Conservation (phyloP, 2,888 invertebrate species). For the Trichacis sp. region DNA sequence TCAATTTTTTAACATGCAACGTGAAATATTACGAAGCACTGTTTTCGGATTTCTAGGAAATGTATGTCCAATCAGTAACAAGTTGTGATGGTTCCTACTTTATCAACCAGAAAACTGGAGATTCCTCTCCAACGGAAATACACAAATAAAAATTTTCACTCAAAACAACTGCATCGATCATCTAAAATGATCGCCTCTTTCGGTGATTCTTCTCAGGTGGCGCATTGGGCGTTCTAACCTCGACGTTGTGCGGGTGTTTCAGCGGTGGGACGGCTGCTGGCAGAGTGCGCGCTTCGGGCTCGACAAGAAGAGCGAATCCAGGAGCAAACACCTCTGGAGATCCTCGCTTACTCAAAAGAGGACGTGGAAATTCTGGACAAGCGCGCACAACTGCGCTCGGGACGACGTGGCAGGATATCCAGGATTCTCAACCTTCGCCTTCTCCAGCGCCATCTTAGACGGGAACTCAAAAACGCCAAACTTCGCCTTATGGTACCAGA, state of each 20-base stretch:
- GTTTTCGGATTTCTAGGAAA: too few species aligned
- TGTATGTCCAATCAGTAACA: too few species aligned
- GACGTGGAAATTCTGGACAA: conserved; percentile 71
- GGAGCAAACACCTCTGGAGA: conserved; percentile 54
- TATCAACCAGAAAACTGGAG: too few species aligned
- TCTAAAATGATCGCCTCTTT: conserved; percentile 56
- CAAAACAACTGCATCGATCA: too few species aligned
- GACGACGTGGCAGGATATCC: conserved; percentile 68
- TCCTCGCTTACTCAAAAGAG: conserved; percentile 70
- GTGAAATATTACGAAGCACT: too few species aligned
- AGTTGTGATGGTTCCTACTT: too few species aligned
- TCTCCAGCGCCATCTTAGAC: conserved; percentile 70
- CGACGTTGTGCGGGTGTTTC: conserved; percentile 69
- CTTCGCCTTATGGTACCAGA: conserved; percentile 71
- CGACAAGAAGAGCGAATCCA: conserved; percentile 51
- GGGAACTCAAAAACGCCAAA: conserved; percentile 71
- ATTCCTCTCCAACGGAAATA: too few species aligned
- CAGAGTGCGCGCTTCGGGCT: conserved; percentile 59
- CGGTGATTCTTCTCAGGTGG: conserved; percentile 67
- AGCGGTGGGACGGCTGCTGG: conserved; percentile 66
- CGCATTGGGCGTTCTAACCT: conserved; percentile 67
- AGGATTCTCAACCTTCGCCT: conserved; percentile 66
- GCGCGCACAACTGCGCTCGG: conserved; percentile 65
- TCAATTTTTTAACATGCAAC: too few species aligned
- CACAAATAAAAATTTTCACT: too few species aligned